A percentile compares a stretch with the other conserved stretches of the same genome.
phyloP scores from a whole-genome alignment of 2,888 invertebrate species.

The Lypha dubia region DNA sequence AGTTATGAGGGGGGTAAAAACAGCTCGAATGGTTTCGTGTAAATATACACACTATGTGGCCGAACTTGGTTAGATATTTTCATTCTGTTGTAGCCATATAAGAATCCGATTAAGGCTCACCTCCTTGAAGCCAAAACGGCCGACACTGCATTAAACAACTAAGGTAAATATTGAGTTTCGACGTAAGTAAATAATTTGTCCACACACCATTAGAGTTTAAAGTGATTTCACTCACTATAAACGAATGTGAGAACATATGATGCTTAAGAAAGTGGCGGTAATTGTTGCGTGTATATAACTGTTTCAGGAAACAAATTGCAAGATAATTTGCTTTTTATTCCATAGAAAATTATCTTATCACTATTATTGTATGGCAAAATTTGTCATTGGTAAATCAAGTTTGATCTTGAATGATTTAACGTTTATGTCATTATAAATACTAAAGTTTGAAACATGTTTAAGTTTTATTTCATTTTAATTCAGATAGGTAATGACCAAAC shows the following conservation, averaged over 20 bases:
- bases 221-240: too few species aligned
- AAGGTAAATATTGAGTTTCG: too few species aligned
- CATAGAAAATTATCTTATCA: neutral
- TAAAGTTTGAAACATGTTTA: neutral
- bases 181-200: too few species aligned
- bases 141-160: too few species aligned
- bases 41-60: too few species aligned
- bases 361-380: neutral
- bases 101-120: too few species aligned
- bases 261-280: neutral
- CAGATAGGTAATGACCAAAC: neutral
- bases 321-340: conserved; percentile 30
- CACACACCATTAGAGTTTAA: too few species aligned
- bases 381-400: neutral
- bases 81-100: too few species aligned
- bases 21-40: too few species aligned
- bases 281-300: conserved; percentile 27
- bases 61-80: too few species aligned
- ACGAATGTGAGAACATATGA: neutral
- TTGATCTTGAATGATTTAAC: conserved; percentile 18
- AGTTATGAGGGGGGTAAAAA: too few species aligned
- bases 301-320: conserved; percentile 38
- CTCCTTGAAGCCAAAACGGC: too few species aligned
- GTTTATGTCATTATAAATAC: neutral
- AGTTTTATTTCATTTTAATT: neutral